Conservation (phyloP, 2,113 vertebrate genomes). For the Columba janthina region DNA sequence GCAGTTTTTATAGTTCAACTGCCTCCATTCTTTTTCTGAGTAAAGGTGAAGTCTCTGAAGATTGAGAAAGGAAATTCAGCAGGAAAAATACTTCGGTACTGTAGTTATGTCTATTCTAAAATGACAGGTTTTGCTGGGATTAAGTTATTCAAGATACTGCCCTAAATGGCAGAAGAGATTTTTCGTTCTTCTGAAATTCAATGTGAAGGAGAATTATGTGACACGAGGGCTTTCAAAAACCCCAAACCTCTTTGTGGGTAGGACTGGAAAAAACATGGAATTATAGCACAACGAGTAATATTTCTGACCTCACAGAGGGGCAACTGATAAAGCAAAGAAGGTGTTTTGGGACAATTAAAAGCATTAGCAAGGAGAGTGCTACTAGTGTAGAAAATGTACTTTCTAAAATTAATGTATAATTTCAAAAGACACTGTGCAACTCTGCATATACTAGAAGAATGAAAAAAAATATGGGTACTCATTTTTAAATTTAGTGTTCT, state of each 20-base stretch:
- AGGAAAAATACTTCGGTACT: constrained; percentile 20
- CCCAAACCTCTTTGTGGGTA: background rate
- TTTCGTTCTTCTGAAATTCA: constrained; percentile 16
- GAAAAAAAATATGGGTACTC: background rate
- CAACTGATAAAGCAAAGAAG: background rate
- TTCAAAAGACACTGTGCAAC: background rate
- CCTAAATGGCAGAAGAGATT: background rate
- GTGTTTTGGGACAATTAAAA: background rate
- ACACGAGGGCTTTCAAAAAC: background rate
- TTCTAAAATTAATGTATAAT: background rate
- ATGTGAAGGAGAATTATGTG: background rate
- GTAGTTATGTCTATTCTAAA: background rate
- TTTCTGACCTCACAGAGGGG: background rate
- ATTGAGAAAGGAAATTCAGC: constrained; percentile 15
- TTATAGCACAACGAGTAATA: background rate
- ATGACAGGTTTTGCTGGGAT: background rate
- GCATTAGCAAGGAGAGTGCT: background rate
- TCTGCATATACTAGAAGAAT: background rate
- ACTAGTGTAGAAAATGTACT: background rate
- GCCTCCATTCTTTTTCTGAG: background rate
- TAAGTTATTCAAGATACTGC: background rate
- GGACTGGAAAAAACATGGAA: background rate
- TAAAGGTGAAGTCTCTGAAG: constrained; percentile 8
- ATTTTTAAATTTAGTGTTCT: background rate
- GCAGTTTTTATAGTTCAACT: background rate